Evolutionary conservation across 2,888 invertebrate genomes (phyloP), one percentile per base, ranked within the genome.

Genomic region (Globia sparganii): DNA sequence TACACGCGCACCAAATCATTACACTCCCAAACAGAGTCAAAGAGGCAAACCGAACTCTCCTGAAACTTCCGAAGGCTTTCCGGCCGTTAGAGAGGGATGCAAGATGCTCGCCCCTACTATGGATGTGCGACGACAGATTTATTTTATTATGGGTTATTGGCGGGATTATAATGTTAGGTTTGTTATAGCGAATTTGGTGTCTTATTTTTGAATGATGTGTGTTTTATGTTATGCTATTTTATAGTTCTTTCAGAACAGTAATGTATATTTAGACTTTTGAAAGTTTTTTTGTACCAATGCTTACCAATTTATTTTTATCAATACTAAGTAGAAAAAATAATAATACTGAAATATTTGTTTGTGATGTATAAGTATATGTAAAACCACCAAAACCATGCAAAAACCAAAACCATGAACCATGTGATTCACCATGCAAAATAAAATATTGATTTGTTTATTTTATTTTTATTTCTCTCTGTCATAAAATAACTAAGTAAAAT

Each of bases 1-100:
- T 96, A 95, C 94, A 92, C 95, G 93, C 91, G 92, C 93, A 93
- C 94, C 95, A 93, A 96, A 96, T 96, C 95, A 96, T 96, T 96
- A 95, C 95, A 94, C 95, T 95, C 95, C 94, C 94, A 95, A 96
- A 96, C 95, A 95, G 94, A 96, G 95, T 94, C 95, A 94, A 95
- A 96, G 96, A 96, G 95, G 96, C 96, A 95, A 96, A 95, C 96
- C 95, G 94, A 95, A 94, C 94, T 94, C 95, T 96, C 94, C 91
- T 92, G 94, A 93, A 96, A 95, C 95, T 95, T 95, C 94, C 94
- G 94, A 94, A 94, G 92, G 93, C 92, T 94, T 94, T 94, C 93
- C 94, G 93, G 91, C 92, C 90, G 93, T 88, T 85, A 93, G 95
- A 95, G 90, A 87, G 93, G 86, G 95, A 94, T 76, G 89, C 93